A percentile compares a stretch with the other conserved stretches of the same genome.
Evolutionary conservation across 2,888 invertebrate genomes (phyloP).

Genomic region (Crioceris asparagi): DNA sequence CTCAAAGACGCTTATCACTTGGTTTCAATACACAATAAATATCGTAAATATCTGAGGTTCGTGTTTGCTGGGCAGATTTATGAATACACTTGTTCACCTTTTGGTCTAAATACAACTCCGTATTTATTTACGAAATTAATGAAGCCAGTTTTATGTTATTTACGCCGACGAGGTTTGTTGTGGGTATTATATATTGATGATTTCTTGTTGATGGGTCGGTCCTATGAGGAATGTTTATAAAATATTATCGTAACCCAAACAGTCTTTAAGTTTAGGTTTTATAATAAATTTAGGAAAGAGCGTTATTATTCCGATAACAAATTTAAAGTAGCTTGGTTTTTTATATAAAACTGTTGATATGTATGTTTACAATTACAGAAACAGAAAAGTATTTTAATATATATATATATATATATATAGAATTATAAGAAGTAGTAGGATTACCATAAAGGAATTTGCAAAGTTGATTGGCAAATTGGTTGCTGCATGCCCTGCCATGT

Average conservation of each 20-base stretch:
- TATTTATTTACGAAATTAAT: slow-evolving; percentile 10
- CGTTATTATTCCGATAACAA: slow-evolving; percentile 9
- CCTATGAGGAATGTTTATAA: slow-evolving; percentile 7
- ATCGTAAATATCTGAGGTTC: slow-evolving; percentile 9
- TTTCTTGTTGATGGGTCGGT: slow-evolving; percentile 15
- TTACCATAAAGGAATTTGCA: slow-evolving; percentile 6
- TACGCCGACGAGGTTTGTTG: slow-evolving; percentile 3
- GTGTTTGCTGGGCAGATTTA: slow-evolving; percentile 4
- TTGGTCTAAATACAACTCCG: slow-evolving; percentile 5
- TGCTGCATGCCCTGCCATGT: slow-evolving; percentile 9
- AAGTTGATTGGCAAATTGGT: slow-evolving; percentile 8
- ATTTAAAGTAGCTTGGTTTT: slow-evolving; percentile 15
- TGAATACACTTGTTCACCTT: slow-evolving; percentile 4
- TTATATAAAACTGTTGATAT: slow-evolving; percentile 12
- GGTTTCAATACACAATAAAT: slow-evolving; percentile 5
- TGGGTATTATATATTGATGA: slow-evolving; percentile 16
- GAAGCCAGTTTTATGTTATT: slow-evolving; percentile 6
- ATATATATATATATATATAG: too few relatives aligned
- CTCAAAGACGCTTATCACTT: slow-evolving; percentile 11
- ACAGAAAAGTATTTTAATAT: too few relatives aligned
- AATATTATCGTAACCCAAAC: slow-evolving; percentile 9
- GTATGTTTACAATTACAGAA: slow-evolving; percentile 5
- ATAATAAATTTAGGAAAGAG: slow-evolving; percentile 15
- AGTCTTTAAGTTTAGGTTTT: slow-evolving; percentile 14
- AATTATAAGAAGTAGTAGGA: slow-evolving; percentile 6